A percentile compares a stretch with the other conserved stretches of the same genome.
phyloP scores from a whole-genome alignment of 2,797 vertebrate genomes.

The Trematomus bernacchii region DNA sequence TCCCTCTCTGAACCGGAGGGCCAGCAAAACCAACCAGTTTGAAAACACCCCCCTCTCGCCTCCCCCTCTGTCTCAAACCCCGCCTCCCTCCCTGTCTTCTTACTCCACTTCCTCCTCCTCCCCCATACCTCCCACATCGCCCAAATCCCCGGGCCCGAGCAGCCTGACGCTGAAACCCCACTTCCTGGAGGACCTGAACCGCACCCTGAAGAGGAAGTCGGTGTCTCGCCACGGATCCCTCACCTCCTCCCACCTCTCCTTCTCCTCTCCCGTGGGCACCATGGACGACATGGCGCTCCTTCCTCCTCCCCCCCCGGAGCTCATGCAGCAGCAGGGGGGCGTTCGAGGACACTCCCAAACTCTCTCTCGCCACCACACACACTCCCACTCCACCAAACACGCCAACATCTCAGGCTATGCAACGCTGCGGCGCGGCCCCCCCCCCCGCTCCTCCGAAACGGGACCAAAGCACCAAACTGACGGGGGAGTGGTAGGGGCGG shows the following conservation, averaged over 20 bases:
- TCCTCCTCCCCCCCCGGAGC: conserved; percentile 94
- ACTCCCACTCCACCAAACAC: conserved; percentile 86
- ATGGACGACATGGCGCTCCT: conserved; percentile 98
- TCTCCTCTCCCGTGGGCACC: conserved; percentile 88
- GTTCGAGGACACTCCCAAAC: conserved; percentile 85
- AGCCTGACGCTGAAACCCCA: conserved; percentile 91
- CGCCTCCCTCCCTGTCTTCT: conserved; percentile 77
- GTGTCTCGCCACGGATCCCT: conserved; percentile 94
- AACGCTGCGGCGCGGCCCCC: conserved; percentile 95
- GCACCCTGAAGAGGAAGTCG: conserved; percentile 97
- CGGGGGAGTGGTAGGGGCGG: conserved; percentile 89
- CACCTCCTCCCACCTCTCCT: conserved; percentile 86
- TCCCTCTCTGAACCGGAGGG: conserved; percentile 88
- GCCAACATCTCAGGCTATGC: conserved; percentile 97
- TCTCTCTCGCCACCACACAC: conserved; percentile 78
- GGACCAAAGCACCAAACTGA: conserved; percentile 99
- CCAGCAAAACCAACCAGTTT: conserved; percentile 85
- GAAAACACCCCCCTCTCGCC: conserved; percentile 80
- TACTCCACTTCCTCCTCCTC: conserved; percentile 75
- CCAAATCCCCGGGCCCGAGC: conserved; percentile 83
- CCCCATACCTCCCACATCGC: conserved; percentile 90
- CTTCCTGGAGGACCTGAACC: conserved; percentile 98
- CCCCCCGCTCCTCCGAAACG: conserved; percentile 95
- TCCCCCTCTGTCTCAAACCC: conserved; percentile 79
- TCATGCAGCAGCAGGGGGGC: conserved; percentile 90